Base-by-base conservation (phyloP, 2,888 invertebrate genomes). In the Neoscelio sp. region DNA sequence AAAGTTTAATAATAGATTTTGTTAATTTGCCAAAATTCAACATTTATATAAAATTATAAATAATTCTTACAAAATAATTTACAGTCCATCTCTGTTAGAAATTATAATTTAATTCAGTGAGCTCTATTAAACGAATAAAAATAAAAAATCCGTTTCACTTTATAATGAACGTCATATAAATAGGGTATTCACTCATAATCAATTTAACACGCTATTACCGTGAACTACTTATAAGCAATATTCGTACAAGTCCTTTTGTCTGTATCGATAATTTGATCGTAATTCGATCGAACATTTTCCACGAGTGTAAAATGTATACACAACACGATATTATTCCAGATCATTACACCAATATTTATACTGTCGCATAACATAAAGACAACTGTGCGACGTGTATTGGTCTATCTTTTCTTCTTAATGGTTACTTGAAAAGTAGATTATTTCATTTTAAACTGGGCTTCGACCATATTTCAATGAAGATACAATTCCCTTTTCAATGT, bases 401-500 rank as follows among this genome's bases (percentile, higher is more conserved):
- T 35, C 54, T 42, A 28, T 58, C 42, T 13, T 17, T 13, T 26
- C 42, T n/a, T 17, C 40, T 28, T 52, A 28, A 42, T 18, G 40
- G 23, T 40, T 20, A 8, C 26, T 46, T 42, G 42, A 58, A 40
- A 58, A 42, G 42, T 48, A 17, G 54, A 67, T 56, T 33, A 67
- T 56, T 56, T 54, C 44, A 56, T 13, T 56, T 67, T 67, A 67
- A 56, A 56, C 35, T 54, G 38, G 6, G 10, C 10, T 46, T 33
- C 15, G 13, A 17, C 12, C 35, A 58, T 54, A 44, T 38, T 68
- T 56, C 58, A 58, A 12, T 52, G 42, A 28, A 40, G 52, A 26
- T 65, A 52, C 65, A 65, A 65, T 65, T 65, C 38, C 10, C 42
- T 48, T 48, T 58, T 20, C 58, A 20, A 18, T 12, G 38, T 62